phyloP scores from a whole-genome alignment of 2,797 vertebrate genomes.

The Petrocephalus schoutedeni region DNA sequence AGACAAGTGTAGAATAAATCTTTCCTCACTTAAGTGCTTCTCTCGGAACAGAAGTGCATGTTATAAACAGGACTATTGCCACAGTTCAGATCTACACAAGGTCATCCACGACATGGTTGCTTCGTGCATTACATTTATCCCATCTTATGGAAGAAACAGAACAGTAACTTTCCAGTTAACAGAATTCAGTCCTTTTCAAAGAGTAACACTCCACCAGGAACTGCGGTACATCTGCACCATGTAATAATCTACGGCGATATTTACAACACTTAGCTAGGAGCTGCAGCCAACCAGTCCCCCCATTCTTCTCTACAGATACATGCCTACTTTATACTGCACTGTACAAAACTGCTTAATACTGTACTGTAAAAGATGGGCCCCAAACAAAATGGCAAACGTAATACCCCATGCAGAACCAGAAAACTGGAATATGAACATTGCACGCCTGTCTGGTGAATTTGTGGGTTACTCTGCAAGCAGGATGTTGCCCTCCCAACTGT shows the following conservation, averaged over 20 bases:
- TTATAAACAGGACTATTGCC: neutral
- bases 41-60: neutral
- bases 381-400: neutral
- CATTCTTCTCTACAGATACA: neutral
- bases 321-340: neutral
- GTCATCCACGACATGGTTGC: neutral
- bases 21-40: neutral
- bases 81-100: neutral
- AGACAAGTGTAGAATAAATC: conserved; percentile 14
- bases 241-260: neutral
- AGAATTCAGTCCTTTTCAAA: neutral
- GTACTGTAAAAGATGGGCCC: neutral
- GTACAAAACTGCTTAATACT: neutral
- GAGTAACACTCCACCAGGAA: neutral
- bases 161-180: neutral
- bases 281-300: neutral
- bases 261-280: neutral
- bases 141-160: neutral
- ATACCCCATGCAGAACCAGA: neutral
- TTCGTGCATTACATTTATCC: neutral
- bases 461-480: neutral
- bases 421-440: conserved; percentile 2
- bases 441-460: neutral
- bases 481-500: neutral
- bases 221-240: neutral